Base-by-base conservation (phyloP, 2,888 invertebrate genomes). In the Eupithecia abbreviata region DNA sequence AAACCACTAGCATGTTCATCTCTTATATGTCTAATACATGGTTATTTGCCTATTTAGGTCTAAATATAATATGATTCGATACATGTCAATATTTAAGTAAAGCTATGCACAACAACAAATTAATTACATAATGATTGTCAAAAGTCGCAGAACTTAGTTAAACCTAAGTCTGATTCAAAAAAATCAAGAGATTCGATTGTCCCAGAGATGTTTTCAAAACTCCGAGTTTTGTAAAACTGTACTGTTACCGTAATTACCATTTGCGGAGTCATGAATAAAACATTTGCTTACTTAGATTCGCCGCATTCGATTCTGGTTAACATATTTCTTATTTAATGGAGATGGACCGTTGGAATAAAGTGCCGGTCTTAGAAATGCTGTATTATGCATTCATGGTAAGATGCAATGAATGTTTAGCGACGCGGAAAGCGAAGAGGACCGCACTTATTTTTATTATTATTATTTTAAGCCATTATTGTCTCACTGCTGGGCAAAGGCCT, bases 201-300 rank as follows among this genome's bases (percentile, higher is more conserved):
- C 43, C 9, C 47, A 49, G 51, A 41, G 49, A 70, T 10, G 2
- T 49, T 67, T 41, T 62, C 2, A 4, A 58, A 43, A 66, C 30
- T n/a, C 42, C 58, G 41, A 72, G 78, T 80, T 70, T 18, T 66
- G 76, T 74, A 82, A 84, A 81, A 85, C 86, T 78, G 76, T 76
- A 89, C 84, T 85, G 89, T 90, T 89, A 89, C 90, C 87, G 90
- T 90, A 92, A 92, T 91, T 90, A 90, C 91, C 90, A 90, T 90
- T 92, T 90, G 89, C 84, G 86, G 87, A 80, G 80, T 79, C 82
- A 90, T 92, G 92, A 92, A 92, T 92, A 92, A 92, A 91, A 92
- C 90, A 92, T 92, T 86, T 89, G 90, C 90, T 88, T 90, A 88
- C 88, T 90, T 86, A 89, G 89, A 88, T 90, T 90, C 87, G 83